Evolutionary conservation across 2,113 vertebrate genomes (phyloP), one percentile per base, ranked within the genome.

Genomic region (Tachysurus fulvidraco): DNA sequence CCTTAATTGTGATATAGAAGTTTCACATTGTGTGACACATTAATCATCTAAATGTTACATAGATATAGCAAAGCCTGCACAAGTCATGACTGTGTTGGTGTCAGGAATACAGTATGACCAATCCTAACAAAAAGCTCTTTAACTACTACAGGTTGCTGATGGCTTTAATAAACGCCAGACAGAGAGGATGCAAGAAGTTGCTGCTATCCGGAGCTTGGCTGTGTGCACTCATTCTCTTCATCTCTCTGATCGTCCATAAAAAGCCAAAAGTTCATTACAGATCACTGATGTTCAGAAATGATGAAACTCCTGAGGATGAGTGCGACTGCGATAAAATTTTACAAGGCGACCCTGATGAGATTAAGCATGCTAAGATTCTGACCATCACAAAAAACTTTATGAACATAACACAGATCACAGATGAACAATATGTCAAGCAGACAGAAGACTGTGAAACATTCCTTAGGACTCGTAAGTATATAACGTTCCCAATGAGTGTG

Each of bases 401-500:
- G 59, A 78, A 78, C 14, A 11, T 28, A 44, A 83, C 81, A 14
- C 50, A 5, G n/a, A 44, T 87, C 23, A 41, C 69, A 21, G 86
- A 87, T 28, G 23, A 77, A 16, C 57, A 76, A 13, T 87, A 87
- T 62, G 23, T 83, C 13, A 23, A 87, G 12, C 71, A 67, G 69
- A 59, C 86, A 10, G 28, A 46, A 41, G 50, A 87, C 73, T 87
- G 86, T 19, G 23, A 65, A 79, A 86, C 91, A 19, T 98, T 97
- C 91, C 93, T 92, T 76, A 94, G 83, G 84, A 92, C n/a, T 0
- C 95, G 95, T 81, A 97, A 96, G 44, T 99, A 98, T 73, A 84
- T 97, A 59, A 85, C 91, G 9, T 93, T 96, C 54, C 94, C 97
- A 0, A 92, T 98, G 13, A 98, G 96, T 83, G 89, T 88, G 7